Percentiles rank a stretch among this genome's conserved stretches.
Conservation (phyloP, 1,140 invertebrate species). For the Drosophila bocki region DNA sequence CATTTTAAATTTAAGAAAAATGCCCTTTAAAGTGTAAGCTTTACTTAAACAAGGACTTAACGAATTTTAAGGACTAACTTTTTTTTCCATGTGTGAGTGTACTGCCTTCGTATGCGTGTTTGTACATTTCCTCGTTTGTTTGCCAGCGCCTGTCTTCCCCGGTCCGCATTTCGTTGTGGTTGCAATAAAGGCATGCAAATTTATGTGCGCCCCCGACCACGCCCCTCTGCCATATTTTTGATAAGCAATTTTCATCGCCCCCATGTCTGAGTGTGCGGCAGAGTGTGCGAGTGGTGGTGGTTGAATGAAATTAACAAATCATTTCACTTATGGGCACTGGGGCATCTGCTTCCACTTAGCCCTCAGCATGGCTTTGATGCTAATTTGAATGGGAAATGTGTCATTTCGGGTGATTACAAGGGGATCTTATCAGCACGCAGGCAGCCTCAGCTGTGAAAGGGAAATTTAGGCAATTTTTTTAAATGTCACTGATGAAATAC, state of each 20-base stretch:
- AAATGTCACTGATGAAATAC: neutral
- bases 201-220: constrained; percentile 47
- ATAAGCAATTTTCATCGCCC: constrained; percentile 75
- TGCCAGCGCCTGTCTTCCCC: constrained; percentile 49
- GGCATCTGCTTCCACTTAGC: constrained; percentile 56
- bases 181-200: constrained; percentile 83
- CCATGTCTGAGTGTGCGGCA: constrained; percentile 5
- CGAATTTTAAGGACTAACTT: neutral
- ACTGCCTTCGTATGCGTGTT: constrained; percentile 22
- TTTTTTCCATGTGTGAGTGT: neutral
- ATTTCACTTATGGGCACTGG: constrained; percentile 55
- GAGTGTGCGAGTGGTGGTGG: constrained; percentile 12
- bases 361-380: constrained; percentile 71
- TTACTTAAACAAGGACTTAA: neutral
- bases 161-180: constrained; percentile 55
- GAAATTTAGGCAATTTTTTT: constrained; percentile 10
- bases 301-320: constrained; percentile 80
- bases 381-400: constrained; percentile 81
- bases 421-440: constrained; percentile 61
- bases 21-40: neutral
- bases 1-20: neutral
- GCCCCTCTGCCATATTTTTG: constrained; percentile 63
- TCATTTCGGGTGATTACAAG: constrained; percentile 72
- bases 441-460: constrained; percentile 20
- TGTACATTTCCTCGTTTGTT: constrained; percentile 51